A percentile compares a stretch with the other conserved stretches of the same genome.
phyloP scores from a whole-genome alignment of 2,113 vertebrate genomes.

The Cynoglossus semilaevis region DNA sequence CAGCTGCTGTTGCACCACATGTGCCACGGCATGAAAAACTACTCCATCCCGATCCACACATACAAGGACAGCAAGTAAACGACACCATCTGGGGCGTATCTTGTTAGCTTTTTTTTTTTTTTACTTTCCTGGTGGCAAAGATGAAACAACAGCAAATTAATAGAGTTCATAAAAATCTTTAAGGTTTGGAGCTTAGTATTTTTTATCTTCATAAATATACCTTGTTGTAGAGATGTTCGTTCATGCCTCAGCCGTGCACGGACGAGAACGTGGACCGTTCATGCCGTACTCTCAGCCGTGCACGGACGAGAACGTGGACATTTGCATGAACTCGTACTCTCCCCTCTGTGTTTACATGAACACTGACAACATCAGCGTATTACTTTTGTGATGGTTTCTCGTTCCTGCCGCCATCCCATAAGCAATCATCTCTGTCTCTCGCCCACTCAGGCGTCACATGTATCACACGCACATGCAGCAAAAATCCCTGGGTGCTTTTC shows the following conservation, averaged over 20 bases:
- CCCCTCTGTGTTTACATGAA: conserved; percentile 7
- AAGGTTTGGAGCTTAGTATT: no score
- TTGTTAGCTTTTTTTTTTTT: no score
- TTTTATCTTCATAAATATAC: no score
- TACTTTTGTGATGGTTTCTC: conserved; percentile 46
- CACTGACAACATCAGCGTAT: conserved; percentile 24
- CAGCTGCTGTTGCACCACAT: no score
- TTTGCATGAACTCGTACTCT: neutral
- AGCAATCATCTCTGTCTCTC: conserved; percentile 65
- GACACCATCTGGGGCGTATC: no score
- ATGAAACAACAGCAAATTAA: no score
- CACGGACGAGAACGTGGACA: neutral
- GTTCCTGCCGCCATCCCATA: conserved; percentile 53
- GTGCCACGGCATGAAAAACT: no score
- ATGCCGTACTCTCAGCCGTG: neutral
- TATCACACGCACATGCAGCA: conserved; percentile 48
- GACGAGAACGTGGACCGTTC: neutral
- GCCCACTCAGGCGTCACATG: conserved; percentile 50
- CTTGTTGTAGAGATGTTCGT: no score
- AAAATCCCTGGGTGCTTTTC: conserved; percentile 44
- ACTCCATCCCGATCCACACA: no score
- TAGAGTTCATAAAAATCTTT: no score
- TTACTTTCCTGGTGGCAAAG: no score
- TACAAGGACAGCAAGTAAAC: no score
- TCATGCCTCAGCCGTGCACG: neutral